Evolutionary conservation across 2,888 invertebrate species (phyloP).

Genomic region (Junonia oenone): DNA sequence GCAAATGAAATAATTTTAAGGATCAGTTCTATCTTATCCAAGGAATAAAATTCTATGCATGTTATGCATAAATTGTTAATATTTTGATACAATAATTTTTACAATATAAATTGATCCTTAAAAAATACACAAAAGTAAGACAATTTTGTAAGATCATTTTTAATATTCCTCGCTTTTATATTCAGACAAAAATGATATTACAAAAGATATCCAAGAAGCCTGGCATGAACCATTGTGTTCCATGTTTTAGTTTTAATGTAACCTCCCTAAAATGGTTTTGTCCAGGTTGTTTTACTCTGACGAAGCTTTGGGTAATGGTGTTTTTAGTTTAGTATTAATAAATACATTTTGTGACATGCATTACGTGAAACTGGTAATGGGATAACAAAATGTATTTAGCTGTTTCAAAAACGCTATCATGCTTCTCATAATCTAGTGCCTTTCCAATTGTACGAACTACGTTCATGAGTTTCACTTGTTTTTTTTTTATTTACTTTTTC

Average conservation of each 20-base stretch:
- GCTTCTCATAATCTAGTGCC: conserved; percentile 11
- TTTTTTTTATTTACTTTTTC: too few species aligned
- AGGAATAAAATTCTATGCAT: background rate
- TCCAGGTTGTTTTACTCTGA: background rate
- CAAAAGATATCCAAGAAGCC: background rate
- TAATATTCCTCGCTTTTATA: background rate
- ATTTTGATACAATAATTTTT: background rate
- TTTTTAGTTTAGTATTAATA: background rate
- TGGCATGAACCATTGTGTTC: conserved; percentile 13
- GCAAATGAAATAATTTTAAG: background rate
- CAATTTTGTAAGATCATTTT: conserved; percentile 5
- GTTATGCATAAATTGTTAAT: background rate
- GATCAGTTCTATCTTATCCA: background rate
- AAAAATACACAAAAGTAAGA: background rate
- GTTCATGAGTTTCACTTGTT: too few species aligned
- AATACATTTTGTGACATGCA: background rate
- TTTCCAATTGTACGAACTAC: conserved; percentile 9
- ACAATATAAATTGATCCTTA: background rate
- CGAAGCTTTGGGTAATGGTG: conserved; percentile 2
- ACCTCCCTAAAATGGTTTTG: background rate
- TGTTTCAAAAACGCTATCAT: background rate
- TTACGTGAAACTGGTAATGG: background rate
- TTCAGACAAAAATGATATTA: conserved; percentile 1
- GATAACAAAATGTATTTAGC: conserved; percentile 3
- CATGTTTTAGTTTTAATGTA: background rate